Percentiles rank a stretch among this genome's conserved stretches.
phyloP scores from a whole-genome alignment of 37 sponge, comb jelly and placozoan species.

The Axinella damicornis region DNA sequence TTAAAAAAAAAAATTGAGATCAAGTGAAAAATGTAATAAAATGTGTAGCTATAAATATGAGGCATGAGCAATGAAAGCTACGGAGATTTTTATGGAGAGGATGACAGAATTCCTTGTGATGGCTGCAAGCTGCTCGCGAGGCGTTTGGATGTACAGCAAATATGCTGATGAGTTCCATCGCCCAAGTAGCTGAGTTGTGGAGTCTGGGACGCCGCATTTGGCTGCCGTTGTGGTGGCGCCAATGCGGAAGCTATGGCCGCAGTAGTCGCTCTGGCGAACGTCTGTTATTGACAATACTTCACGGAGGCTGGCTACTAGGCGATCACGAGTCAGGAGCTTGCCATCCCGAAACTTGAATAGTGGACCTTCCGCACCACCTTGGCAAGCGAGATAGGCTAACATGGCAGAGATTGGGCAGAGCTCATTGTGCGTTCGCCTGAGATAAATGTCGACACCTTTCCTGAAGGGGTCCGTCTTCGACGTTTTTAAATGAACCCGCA shows the following conservation, averaged over 20 bases:
- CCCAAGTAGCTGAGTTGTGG: conserved; percentile 2
- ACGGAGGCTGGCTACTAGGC: conserved; percentile 12
- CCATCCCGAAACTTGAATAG: conserved; percentile 29
- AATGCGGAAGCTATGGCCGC: conserved; percentile 51
- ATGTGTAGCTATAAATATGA: too few species aligned
- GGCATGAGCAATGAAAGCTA: too few species aligned
- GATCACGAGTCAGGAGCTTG: conserved; percentile 9
- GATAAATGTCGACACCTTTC: conserved; percentile 15
- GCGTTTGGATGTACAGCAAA: conserved; percentile 1
- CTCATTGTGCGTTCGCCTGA: conserved; percentile 18
- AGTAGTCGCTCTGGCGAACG: conserved; percentile 12
- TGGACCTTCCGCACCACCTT: conserved; percentile 19
- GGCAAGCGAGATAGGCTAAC: conserved; percentile 26
- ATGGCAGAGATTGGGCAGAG: conserved; percentile 36
- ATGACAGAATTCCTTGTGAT: neutral
- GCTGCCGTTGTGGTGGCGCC: conserved; percentile 47
- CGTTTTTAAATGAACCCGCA: conserved; percentile 26
- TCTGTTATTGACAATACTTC: neutral
- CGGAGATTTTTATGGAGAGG: neutral
- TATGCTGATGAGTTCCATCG: conserved; percentile 15
- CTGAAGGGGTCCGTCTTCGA: conserved; percentile 61
- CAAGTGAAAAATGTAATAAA: too few species aligned
- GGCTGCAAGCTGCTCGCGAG: conserved; percentile 5
- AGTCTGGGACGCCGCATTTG: neutral
- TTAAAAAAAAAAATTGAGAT: too few species aligned